Evolutionary conservation across 1,140 invertebrate genomes (phyloP), one percentile per base, ranked within the genome.

Genomic region (Magallana gigas): DNA sequence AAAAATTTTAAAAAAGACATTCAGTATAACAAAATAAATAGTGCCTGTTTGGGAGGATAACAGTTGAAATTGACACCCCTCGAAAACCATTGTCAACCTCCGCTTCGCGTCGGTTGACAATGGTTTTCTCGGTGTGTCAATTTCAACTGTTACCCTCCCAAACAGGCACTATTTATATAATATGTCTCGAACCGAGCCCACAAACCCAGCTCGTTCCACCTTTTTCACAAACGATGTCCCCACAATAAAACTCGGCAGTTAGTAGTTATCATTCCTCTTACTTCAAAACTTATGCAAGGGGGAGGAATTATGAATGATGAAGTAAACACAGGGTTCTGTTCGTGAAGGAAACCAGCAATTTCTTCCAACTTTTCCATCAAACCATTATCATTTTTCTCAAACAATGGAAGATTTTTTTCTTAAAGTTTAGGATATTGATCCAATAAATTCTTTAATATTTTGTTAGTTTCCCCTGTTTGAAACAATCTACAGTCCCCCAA

Each of bases 201-300:
- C 68, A 76, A 16, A 76, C 68, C 68, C 68, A 76, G 11, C 11
- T 29, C 23, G 68, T 76, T 23, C 23, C 68, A 76, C 68, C 9
- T 76, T 29, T 76, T 76, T 76, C 68, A 76, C 68, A 76, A 9
- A 29, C 68, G 23, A 76, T 76, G 8, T 76, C 68, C 9, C 23
- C 68, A 29, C 11, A 8, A 29, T 36, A 76, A 8, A 76, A 29
- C 12, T 36, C 68, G 12, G 12, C 8, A 12, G 8, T 9, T 12
- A 76, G 4, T 4, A 11, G 18, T 76, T 29, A 76, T 76, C 12
- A 9, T 18, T 76, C 36, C 29, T 76, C 36, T 76, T 36, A 14
- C 23, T 29, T 12, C 18, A 29, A 76, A 76, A 29, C 8, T 1
- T 76, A 11, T 36, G 8, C 29, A 29, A 29, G 8, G 11, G 7